Conservation (phyloP, 53 echinoderm and acorn worm genomes). For the Echinarachnius parma region DNA sequence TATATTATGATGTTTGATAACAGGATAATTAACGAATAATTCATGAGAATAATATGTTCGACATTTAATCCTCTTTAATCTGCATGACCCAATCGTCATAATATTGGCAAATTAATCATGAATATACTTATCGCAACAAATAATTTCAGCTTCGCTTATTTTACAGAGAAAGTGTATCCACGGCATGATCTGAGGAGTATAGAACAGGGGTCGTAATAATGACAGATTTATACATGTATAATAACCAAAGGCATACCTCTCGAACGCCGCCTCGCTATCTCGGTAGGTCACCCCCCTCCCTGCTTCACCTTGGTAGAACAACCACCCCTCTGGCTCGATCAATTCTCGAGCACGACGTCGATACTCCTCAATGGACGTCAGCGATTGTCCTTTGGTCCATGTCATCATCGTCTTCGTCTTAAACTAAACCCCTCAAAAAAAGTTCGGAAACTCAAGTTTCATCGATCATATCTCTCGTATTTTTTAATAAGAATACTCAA, state of each 20-base stretch:
- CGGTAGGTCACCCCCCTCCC: conserved; percentile 8
- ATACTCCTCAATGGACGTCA: conserved; percentile 8
- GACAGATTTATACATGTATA: background rate
- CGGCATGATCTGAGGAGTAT: background rate
- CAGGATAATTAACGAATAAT: no score
- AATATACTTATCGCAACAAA: no score
- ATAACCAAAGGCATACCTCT: background rate
- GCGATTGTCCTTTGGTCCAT: background rate
- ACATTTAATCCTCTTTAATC: no score
- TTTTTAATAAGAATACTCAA: no score
- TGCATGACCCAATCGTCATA: no score
- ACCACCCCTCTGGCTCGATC: conserved; percentile 12
- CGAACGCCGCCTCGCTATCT: conserved; percentile 22
- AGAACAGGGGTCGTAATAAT: background rate
- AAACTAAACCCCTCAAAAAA: no score
- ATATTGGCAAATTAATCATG: no score
- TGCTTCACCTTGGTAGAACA: conserved; percentile 19
- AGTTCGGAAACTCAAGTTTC: no score
- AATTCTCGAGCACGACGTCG: conserved; percentile 17
- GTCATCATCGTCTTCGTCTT: background rate
- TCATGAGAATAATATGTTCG: no score
- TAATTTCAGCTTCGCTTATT: no score
- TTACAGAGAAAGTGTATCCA: background rate
- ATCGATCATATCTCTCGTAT: no score
- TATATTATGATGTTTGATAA: no score